Base-by-base conservation (phyloP, 2,888 invertebrate species). In the Sturmia bella region DNA sequence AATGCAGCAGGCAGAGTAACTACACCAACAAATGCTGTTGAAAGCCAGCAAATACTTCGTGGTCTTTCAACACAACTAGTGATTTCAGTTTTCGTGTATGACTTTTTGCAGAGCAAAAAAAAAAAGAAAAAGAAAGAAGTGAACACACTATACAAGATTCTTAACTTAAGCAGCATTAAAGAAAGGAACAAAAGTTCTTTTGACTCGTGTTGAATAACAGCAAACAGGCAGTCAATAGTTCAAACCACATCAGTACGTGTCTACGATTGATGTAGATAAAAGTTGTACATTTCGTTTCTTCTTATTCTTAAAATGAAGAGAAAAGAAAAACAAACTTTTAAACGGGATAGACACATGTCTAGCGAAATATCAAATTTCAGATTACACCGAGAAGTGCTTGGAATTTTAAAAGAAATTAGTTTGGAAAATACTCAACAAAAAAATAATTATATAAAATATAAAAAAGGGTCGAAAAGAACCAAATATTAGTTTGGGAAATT, bases 241-340 rank as follows among this genome's bases (percentile, higher is more conserved):
- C 45, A 32, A 73, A 43, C 15, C 13, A 7, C 13, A 17, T n/a
- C 11, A 0, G 69, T 37, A 69, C 68, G 61, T 76, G 68, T 15
- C 54, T 19, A 12, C 15, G 61, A 69, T 54, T 61, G 76, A 69
- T 68, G 52, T 15, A 69, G 61, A 76, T 76, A 68, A 76, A 54
- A 76, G 27, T 59, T 37, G 59, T 68, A 32, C 39, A 11, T 54
- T 17, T 37, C 27, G 27, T 27, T 27, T 27, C 27, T 27, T 7
- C 32, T 32, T 1, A 5, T 7, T 7, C 9, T 32, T 32, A 1
- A 1, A 9, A 5, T 32, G 27, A 4, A 27, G 27, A 27, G 6
- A 32, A 32, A 32, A 3, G 9, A 7, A 32, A 32, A 3, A 7
- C 6, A 32, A 32, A 32, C 7, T 32, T 32, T 32, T 32, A 32